Evolutionary conservation across 1,140 invertebrate species (phyloP).

Genomic region (Hypsibius dujardini): DNA sequence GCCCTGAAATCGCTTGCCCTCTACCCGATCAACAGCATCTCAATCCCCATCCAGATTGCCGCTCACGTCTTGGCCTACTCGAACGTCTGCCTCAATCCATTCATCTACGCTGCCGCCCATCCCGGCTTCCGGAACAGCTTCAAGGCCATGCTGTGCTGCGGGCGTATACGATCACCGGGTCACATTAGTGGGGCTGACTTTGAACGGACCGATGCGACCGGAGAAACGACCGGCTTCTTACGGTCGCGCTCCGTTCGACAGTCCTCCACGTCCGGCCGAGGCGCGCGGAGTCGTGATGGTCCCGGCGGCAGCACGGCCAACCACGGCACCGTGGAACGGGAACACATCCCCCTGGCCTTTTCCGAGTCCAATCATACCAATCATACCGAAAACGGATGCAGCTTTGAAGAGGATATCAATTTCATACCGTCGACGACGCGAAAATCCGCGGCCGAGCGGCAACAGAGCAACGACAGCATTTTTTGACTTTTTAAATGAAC

Average conservation of each 20-base stretch:
- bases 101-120: conserved; percentile 56
- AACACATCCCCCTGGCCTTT: no score
- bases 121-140: conserved; percentile 16
- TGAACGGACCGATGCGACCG: background rate
- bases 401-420: background rate
- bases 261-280: background rate
- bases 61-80: conserved; percentile 81
- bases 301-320: background rate
- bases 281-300: background rate
- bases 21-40: conserved; percentile 45
- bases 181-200: background rate
- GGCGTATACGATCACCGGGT: background rate
- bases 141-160: background rate
- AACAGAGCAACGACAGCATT: background rate
- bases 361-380: background rate
- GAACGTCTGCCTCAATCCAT: conserved; percentile 84
- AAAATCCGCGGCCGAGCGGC: background rate
- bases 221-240: conserved; percentile 3
- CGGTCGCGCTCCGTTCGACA: background rate
- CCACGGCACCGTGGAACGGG: background rate
- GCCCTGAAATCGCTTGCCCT: conserved; percentile 53
- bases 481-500: background rate
- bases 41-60: conserved; percentile 56
- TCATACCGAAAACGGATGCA: background rate
- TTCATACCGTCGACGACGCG: background rate